A percentile compares a stretch with the other conserved stretches of the same genome.
Conservation (phyloP, 2,888 invertebrate species). For the Cyrtodaria siliqua region DNA sequence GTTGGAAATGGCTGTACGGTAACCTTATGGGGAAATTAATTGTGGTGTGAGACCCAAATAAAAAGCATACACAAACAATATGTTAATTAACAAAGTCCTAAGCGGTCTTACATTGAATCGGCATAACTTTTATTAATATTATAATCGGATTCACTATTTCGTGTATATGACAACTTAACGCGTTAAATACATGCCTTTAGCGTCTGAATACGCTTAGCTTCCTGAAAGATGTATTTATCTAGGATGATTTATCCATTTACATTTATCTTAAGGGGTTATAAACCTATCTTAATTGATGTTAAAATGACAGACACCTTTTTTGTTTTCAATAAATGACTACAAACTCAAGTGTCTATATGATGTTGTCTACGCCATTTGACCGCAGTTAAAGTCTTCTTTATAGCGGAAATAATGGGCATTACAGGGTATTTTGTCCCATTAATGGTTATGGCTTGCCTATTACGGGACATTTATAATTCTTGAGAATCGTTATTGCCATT, state of each 20-base stretch:
- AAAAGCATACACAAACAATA: too few relatives aligned
- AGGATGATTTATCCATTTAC: constrained; percentile 2
- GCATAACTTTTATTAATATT: too few relatives aligned
- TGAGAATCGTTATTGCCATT: constrained; percentile 61
- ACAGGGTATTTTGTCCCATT: constrained; percentile 58
- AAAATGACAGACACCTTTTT: constrained; percentile 33
- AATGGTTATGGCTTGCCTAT: constrained; percentile 63
- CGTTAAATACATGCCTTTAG: too few relatives aligned
- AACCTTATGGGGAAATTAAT: too few relatives aligned
- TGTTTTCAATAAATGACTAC: constrained; percentile 53
- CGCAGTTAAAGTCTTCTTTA: constrained; percentile 52
- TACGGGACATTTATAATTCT: constrained; percentile 66
- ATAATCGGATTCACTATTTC: too few relatives aligned
- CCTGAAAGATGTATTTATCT: too few relatives aligned
- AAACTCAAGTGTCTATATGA: constrained; percentile 55
- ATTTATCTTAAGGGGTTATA: constrained; percentile 2
- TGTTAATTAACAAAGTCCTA: too few relatives aligned
- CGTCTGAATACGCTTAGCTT: too few relatives aligned
- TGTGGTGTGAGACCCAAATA: too few relatives aligned
- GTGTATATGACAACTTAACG: too few relatives aligned
- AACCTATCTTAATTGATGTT: constrained; percentile 40
- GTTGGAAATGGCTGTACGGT: too few relatives aligned
- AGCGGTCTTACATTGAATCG: too few relatives aligned
- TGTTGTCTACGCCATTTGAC: constrained; percentile 56
- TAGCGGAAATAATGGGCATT: constrained; percentile 61